Percentiles rank a stretch among this genome's conserved stretches.
Conservation (phyloP, 2,797 vertebrate genomes). For the Siniperca obscura region DNA sequence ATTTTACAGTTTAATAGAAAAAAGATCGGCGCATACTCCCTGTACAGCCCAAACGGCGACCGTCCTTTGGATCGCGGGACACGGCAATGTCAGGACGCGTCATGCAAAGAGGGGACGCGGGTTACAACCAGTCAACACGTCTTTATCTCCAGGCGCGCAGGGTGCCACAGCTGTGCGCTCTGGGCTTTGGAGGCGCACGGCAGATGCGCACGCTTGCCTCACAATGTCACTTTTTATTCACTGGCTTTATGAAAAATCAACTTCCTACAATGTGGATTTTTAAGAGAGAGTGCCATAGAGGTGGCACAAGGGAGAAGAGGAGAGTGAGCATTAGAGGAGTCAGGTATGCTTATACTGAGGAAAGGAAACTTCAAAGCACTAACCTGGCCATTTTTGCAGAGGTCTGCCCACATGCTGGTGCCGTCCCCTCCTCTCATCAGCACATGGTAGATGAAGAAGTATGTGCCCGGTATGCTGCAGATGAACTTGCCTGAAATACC, state of each 20-base stretch:
- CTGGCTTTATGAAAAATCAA: neutral
- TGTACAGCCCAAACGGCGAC: constrained; percentile 16
- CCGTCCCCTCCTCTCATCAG: constrained; percentile 98
- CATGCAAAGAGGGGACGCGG: constrained; percentile 46
- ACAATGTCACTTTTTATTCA: constrained; percentile 51
- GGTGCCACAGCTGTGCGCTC: constrained; percentile 76
- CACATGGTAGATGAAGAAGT: constrained; percentile 99
- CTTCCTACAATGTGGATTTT: neutral
- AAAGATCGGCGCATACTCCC: neutral
- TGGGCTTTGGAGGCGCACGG: constrained; percentile 51
- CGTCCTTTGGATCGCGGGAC: constrained; percentile 57
- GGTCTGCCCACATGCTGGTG: constrained; percentile 99
- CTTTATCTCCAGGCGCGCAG: constrained; percentile 64
- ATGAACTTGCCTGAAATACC: constrained; percentile 95
- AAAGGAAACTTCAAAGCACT: constrained; percentile 64
- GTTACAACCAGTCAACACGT: constrained; percentile 59
- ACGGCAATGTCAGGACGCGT: constrained; percentile 71
- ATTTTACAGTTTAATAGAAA: neutral
- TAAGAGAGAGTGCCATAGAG: neutral
- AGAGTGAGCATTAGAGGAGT: constrained; percentile 15
- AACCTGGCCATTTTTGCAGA: constrained; percentile 99
- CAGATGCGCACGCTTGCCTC: constrained; percentile 58
- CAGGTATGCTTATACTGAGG: neutral
- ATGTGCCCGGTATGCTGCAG: constrained; percentile 96
- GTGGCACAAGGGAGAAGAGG: neutral